These are phyloP conservation scores for Phataginus tricuspis DNA, from an alignment of 2,797 vertebrate species.

Conservation along the genomic window DNA sequence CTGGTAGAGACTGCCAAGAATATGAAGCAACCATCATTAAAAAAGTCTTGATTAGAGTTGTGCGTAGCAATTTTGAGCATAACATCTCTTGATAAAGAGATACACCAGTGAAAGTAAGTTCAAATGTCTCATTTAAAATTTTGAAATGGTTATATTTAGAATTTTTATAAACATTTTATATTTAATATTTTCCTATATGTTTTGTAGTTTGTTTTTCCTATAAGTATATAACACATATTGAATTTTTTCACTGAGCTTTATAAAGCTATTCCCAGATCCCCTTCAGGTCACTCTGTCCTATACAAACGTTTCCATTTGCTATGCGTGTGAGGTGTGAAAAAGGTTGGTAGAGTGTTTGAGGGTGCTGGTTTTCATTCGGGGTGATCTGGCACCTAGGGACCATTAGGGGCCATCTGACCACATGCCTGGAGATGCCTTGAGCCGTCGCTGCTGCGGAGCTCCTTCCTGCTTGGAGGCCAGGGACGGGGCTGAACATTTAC, in stretches of 20 bases:
- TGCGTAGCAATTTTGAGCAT: background rate
- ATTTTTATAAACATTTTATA: background rate
- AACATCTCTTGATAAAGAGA: background rate
- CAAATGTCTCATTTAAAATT: constrained; percentile 40
- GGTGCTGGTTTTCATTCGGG: background rate
- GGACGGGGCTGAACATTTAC: background rate
- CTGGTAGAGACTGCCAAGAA: background rate
- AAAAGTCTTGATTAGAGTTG: background rate
- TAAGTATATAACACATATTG: background rate
- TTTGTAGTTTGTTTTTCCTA: background rate
- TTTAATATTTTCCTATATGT: background rate
- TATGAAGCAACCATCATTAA: background rate
- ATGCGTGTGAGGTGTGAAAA: background rate
- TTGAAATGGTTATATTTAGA: constrained; percentile 21
- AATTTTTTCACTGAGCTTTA: background rate
- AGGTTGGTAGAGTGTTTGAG: background rate
- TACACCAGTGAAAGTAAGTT: background rate
- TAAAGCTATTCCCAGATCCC: background rate
- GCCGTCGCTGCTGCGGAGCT: background rate
- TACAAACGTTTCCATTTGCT: background rate
- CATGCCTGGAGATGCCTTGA: background rate
- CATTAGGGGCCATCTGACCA: background rate
- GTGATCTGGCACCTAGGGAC: background rate
- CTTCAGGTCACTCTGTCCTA: background rate
- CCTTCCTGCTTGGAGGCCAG: background rate